These are phyloP conservation scores for Epinotia bilunana DNA, from an alignment of 2,888 invertebrate species.

Conservation along the genomic window DNA sequence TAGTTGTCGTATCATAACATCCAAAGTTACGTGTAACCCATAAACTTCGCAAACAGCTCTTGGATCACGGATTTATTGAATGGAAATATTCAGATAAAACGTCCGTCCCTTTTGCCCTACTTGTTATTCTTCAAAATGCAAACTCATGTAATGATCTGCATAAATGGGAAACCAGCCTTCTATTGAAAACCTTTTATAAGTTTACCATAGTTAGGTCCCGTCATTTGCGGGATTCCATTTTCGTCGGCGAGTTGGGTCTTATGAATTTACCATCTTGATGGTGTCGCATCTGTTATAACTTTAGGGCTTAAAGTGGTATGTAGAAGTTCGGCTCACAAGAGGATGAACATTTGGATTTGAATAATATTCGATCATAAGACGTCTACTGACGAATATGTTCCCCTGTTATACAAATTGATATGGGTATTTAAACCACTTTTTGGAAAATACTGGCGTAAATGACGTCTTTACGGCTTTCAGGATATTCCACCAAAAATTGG, in stretches of 20 bases:
- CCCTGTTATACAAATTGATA: too few relatives aligned
- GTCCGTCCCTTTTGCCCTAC: slow-evolving; percentile 42
- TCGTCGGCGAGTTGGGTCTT: slow-evolving; percentile 5
- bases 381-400: too few relatives aligned
- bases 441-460: too few relatives aligned
- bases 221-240: slow-evolving; percentile 38
- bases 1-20: slow-evolving; percentile 16
- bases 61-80: slow-evolving; percentile 45
- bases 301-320: not conserved
- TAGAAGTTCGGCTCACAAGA: not conserved
- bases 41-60: slow-evolving; percentile 42
- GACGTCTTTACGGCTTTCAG: too few relatives aligned
- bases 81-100: slow-evolving; percentile 43
- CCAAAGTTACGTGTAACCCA: slow-evolving; percentile 38
- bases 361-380: too few relatives aligned
- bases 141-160: slow-evolving; percentile 46
- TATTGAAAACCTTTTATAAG: slow-evolving; percentile 45
- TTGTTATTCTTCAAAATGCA: slow-evolving; percentile 46
- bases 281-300: slow-evolving; percentile 19
- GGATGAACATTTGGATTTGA: too few relatives aligned
- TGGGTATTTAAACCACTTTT: too few relatives aligned
- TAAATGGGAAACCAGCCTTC: slow-evolving; percentile 42
- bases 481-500: too few relatives aligned
- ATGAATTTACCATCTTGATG: slow-evolving; percentile 1
- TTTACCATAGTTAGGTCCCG: slow-evolving; percentile 42